These are phyloP conservation scores for Myoxocephalus aenaeus DNA, from an alignment of 2,797 vertebrate genomes.

Conservation along the genomic window DNA sequence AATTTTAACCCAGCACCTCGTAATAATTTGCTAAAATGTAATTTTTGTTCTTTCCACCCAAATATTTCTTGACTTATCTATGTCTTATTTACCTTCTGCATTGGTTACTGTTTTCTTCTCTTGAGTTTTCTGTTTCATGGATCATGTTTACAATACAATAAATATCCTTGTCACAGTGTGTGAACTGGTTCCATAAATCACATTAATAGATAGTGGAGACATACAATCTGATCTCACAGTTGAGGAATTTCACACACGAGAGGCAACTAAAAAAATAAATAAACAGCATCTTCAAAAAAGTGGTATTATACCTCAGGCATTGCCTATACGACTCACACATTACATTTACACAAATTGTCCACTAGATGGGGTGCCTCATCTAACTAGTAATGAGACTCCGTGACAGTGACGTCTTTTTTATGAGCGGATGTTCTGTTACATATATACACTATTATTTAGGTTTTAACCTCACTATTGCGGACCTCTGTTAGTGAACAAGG, in stretches of 20 bases:
- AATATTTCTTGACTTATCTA: background rate
- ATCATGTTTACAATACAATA: background rate
- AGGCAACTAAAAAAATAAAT: background rate
- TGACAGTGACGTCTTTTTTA: background rate
- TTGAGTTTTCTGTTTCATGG: background rate
- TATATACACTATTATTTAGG: background rate
- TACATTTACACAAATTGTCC: conserved; percentile 38
- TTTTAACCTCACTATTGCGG: background rate
- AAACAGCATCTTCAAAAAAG: background rate
- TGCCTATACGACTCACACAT: background rate
- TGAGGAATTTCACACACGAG: background rate
- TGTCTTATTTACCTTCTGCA: background rate
- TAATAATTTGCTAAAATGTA: background rate
- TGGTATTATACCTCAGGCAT: background rate
- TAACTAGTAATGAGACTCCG: background rate
- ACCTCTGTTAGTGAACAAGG: background rate
- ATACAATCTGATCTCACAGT: background rate
- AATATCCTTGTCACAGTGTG: background rate
- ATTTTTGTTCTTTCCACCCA: background rate
- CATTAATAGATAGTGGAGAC: background rate
- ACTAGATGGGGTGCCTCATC: conserved; percentile 57
- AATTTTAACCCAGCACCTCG: background rate
- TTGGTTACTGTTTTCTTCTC: background rate
- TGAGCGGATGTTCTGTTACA: background rate
- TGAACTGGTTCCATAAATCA: background rate